Conservation (phyloP, 1,140 invertebrate genomes). For the Drosophila sulfurigaster region DNA sequence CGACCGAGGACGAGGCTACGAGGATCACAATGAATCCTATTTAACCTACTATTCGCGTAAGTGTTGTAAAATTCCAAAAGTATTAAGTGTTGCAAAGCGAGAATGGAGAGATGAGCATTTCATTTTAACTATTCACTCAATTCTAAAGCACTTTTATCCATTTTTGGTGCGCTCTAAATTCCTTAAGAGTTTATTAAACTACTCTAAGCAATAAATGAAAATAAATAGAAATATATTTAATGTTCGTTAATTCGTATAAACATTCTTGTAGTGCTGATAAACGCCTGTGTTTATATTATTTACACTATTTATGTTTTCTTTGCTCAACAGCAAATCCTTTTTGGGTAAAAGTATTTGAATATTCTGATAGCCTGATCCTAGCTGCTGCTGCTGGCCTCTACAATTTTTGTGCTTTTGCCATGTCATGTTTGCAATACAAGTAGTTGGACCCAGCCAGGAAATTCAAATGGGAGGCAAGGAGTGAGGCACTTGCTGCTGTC, state of each 20-base stretch:
- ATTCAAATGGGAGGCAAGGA: not conserved
- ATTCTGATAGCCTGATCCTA: slow-evolving; percentile 33
- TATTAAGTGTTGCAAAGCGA: not conserved
- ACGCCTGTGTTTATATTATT: not conserved
- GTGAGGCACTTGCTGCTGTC: slow-evolving; percentile 16
- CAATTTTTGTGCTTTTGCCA: slow-evolving; percentile 39
- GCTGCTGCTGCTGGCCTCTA: slow-evolving; percentile 20
- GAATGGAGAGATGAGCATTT: not conserved
- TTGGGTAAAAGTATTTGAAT: slow-evolving; percentile 20
- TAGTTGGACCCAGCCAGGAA: slow-evolving; percentile 6
- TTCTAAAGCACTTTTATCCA: no score
- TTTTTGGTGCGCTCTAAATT: no score
- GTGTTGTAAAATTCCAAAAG: slow-evolving; percentile 9
- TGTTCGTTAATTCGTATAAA: not conserved
- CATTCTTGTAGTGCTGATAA: not conserved
- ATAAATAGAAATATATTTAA: not conserved
- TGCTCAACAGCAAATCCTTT: slow-evolving; percentile 25
- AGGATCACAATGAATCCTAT: slow-evolving; percentile 84
- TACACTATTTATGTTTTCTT: not conserved
- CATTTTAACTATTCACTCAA: not conserved
- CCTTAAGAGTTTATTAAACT: no score
- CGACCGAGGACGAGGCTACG: slow-evolving; percentile 63
- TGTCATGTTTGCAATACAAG: slow-evolving; percentile 38
- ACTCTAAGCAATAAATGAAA: not conserved
- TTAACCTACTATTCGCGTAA: slow-evolving; percentile 78